phyloP scores from a whole-genome alignment of 2,113 vertebrate genomes.

The Gadus macrocephalus region DNA sequence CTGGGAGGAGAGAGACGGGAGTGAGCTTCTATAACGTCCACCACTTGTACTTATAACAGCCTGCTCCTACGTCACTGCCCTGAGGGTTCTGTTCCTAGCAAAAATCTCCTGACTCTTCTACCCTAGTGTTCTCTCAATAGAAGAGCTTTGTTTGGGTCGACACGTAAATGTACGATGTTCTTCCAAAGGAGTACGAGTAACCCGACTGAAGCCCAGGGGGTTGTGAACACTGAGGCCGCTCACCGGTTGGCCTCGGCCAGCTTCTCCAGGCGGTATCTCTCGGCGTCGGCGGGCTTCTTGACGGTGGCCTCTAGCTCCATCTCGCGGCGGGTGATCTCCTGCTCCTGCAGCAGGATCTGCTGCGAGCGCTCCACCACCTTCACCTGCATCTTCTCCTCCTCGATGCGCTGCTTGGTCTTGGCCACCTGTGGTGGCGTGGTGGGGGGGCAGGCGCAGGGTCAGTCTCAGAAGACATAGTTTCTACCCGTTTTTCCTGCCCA shows the following conservation, averaged over 20 bases:
- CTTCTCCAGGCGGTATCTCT: conserved; percentile 81
- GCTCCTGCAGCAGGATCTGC: conserved; percentile 88
- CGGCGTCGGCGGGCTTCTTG: conserved; percentile 85
- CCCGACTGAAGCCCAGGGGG: too few relatives aligned
- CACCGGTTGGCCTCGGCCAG: conserved; percentile 83
- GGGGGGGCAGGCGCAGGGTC: too few relatives aligned
- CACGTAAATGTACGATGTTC: too few relatives aligned
- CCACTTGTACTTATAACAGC: neutral
- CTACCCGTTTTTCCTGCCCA: too few relatives aligned
- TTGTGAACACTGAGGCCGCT: conserved; percentile 2
- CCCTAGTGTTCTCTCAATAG: too few relatives aligned
- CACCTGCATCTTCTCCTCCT: conserved; percentile 89
- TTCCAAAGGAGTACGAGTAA: too few relatives aligned
- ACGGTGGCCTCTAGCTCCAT: conserved; percentile 85
- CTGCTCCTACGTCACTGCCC: too few relatives aligned
- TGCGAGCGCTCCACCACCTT: conserved; percentile 87
- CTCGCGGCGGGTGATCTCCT: conserved; percentile 84
- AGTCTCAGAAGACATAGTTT: too few relatives aligned
- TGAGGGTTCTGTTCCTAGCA: too few relatives aligned
- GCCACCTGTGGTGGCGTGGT: conserved; percentile 74
- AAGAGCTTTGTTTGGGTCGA: too few relatives aligned
- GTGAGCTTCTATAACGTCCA: neutral
- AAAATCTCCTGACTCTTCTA: too few relatives aligned
- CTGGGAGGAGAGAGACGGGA: conserved; percentile 44
- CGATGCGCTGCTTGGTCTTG: conserved; percentile 91